Base-by-base conservation (phyloP, 2,888 invertebrate species). In the Catocala sponsa region DNA sequence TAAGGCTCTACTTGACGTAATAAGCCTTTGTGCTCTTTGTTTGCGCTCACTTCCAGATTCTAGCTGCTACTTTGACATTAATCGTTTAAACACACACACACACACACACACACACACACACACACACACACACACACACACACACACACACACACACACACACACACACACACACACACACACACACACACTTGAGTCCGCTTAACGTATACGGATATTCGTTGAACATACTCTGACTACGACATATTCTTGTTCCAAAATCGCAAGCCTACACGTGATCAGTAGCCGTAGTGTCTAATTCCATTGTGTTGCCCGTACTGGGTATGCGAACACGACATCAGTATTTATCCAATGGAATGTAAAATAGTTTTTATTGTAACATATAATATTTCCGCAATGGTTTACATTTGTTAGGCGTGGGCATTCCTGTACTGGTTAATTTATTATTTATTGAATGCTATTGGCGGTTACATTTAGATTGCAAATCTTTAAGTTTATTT, bases 381-480 rank as follows among this genome's bases (percentile, higher is more conserved):
- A 42, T 49, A 51, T 63, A 54, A 65, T 64, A 71, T 76, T 76
- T 74, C 75, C 78, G 68, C 51, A 61, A 48, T 64, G 47, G 55
- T 44, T 53, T 51, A 56, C 43, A 55, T 44, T 58, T 13, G 13
- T 53, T 51, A 65, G 78, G 70, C 59, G 70, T 67, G 70, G 70
- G 60, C 75, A 77, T 72, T 69, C 75, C 59, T 63, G 15, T 32
- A 48, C 63, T 59, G 49, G 59, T 65, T 62, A 59, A 65, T 71
- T 63, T 68, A 66, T 68, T 72, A 70, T 73, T 75, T 69, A 75
- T 73, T 63, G 64, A 70, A 72, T 70, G 50, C 66, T 48, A 62
- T 65, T 46, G 35, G 54, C 50, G 33, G 59, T 54, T 65, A 65
- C 62, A 60, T 65, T 64, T 65, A 67, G 65, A 76, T 73, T 76